Percentiles rank a stretch among this genome's conserved stretches.
Evolutionary conservation across 2,797 vertebrate species (phyloP).

Genomic region (Todus mexicanus): DNA sequence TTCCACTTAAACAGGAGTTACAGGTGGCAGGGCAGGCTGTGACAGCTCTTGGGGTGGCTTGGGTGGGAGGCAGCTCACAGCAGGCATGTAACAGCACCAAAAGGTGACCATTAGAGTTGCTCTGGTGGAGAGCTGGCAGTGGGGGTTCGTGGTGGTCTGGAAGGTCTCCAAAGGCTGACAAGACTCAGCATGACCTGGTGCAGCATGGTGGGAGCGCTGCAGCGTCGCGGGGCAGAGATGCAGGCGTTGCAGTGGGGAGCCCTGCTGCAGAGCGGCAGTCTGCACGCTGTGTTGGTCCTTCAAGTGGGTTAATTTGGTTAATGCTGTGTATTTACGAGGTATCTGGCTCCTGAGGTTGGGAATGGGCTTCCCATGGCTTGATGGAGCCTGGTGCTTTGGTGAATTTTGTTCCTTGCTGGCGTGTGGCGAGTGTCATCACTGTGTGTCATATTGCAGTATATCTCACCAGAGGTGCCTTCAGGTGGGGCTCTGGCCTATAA

Average conservation of each 20-base stretch:
- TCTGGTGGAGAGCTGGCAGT: background rate
- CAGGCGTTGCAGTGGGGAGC: rapidly evolving
- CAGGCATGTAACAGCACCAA: background rate
- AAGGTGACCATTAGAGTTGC: background rate
- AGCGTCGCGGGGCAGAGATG: background rate
- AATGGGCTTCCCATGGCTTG: background rate
- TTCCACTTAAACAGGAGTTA: background rate
- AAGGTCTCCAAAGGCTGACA: background rate
- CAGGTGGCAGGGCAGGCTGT: background rate
- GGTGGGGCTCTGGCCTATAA: background rate
- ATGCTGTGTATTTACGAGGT: background rate
- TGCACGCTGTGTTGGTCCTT: background rate
- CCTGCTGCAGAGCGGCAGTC: background rate
- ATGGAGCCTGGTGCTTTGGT: background rate
- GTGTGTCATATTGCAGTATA: background rate
- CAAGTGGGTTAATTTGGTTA: background rate
- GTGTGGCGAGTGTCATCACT: background rate
- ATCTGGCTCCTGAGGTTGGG: background rate
- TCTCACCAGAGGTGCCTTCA: background rate
- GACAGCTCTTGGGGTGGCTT: background rate
- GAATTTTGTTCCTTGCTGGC: background rate
- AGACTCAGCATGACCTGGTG: background rate
- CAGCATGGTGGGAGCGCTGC: background rate
- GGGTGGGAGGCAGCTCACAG: background rate
- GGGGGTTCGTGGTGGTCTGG: background rate